Percentiles rank a stretch among this genome's conserved stretches.
Conservation (phyloP, 2,113 vertebrate genomes). For the Notiomystis cincta region DNA sequence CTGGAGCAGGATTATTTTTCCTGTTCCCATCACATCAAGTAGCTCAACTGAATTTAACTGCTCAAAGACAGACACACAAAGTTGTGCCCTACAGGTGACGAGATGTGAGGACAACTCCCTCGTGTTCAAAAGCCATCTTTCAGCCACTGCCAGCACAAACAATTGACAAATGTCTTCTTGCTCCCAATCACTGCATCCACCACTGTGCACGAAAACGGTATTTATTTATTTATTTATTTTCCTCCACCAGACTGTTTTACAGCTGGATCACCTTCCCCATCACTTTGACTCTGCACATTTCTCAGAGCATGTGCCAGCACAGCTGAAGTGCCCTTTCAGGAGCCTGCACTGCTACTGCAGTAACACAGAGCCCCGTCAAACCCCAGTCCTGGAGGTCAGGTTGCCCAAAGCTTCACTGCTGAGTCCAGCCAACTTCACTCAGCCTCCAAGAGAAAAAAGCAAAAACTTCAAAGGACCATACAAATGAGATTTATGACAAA, state of each 20-base stretch:
- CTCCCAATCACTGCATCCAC: neutral
- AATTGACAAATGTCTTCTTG: neutral
- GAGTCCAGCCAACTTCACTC: neutral
- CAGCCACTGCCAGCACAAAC: neutral
- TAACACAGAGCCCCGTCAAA: neutral
- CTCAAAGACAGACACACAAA: neutral
- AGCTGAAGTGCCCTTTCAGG: neutral
- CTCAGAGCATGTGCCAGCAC: neutral
- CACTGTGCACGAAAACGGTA: neutral
- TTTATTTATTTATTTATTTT: neutral
- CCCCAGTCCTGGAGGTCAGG: neutral
- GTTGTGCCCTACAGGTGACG: neutral
- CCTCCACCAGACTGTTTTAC: neutral
- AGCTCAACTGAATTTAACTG: neutral
- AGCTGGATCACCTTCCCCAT: neutral
- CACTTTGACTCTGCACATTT: neutral
- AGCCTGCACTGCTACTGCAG: neutral
- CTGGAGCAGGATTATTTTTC: neutral
- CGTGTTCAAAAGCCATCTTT: neutral
- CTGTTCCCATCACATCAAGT: neutral
- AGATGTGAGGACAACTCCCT: neutral
- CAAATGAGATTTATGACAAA: neutral
- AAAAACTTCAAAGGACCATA: neutral
- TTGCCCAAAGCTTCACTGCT: neutral
- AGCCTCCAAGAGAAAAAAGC: neutral